Conservation (phyloP, 92 coral and sea anemone genomes). For the Palythoa heliodiscus region DNA sequence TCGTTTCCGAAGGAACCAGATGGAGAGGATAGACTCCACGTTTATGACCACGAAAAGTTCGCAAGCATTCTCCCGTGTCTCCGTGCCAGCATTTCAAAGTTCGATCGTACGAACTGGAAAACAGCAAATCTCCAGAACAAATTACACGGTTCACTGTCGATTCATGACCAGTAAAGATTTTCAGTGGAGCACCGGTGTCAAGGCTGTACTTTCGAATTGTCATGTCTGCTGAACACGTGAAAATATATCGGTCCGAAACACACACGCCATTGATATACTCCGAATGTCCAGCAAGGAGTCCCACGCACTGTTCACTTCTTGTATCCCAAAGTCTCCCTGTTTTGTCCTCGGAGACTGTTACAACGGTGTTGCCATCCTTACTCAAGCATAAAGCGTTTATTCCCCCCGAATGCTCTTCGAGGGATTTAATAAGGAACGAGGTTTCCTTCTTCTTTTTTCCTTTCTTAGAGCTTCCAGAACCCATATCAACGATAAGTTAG, state of each 20-base stretch:
- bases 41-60: slow-evolving; percentile 87
- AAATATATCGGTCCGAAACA: slow-evolving; percentile 86
- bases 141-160: slow-evolving; percentile 84
- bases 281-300: slow-evolving; percentile 78
- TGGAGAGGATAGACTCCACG: slow-evolving; percentile 76
- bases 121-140: slow-evolving; percentile 79
- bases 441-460: slow-evolving; percentile 69
- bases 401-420: slow-evolving; percentile 70
- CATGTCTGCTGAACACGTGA: slow-evolving; percentile 88
- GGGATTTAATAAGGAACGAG: slow-evolving; percentile 57
- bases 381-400: slow-evolving; percentile 86
- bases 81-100: slow-evolving; percentile 93
- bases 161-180: slow-evolving; percentile 73
- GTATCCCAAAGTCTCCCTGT: slow-evolving; percentile 97
- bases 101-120: slow-evolving; percentile 95
- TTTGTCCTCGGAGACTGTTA: slow-evolving; percentile 91
- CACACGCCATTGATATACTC: slow-evolving; percentile 78
- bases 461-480: slow-evolving; percentile 85
- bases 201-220: slow-evolving; percentile 91
- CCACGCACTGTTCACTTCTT: slow-evolving; percentile 82
- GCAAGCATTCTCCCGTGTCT: slow-evolving; percentile 81
- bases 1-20: slow-evolving; percentile 83
- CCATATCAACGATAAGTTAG: slow-evolving; percentile 57
- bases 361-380: slow-evolving; percentile 78
- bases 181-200: slow-evolving; percentile 72